Evolutionary conservation across 1,140 invertebrate genomes (phyloP).

Genomic region (Potamilus streckersoni): DNA sequence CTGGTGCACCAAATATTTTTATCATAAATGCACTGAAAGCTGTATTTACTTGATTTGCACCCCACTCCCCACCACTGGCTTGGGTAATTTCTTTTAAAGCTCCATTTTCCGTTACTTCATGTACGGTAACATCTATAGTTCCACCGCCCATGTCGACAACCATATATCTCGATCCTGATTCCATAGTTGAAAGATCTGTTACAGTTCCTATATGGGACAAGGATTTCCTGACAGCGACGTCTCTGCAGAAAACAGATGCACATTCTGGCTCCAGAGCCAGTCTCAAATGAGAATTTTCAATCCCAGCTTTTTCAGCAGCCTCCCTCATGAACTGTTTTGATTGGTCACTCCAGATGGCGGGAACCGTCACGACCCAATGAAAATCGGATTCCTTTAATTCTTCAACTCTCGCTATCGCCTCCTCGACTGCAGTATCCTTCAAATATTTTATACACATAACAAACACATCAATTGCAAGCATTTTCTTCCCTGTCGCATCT

Average conservation of each 20-base stretch:
- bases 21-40: conserved; percentile 7
- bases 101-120: background rate
- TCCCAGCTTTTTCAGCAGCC: background rate
- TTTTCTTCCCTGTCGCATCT: background rate
- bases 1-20: conserved; percentile 10
- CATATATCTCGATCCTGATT: conserved; percentile 3
- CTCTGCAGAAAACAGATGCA: conserved; percentile 15
- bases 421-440: background rate
- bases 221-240: background rate
- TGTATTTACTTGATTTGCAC: conserved; percentile 8
- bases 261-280: conserved; percentile 12
- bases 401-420: background rate
- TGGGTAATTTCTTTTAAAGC: conserved; percentile 9
- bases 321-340: conserved; percentile 10
- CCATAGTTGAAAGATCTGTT: conserved; percentile 1
- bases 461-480: background rate
- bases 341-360: conserved; percentile 3
- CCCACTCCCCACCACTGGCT: conserved; percentile 10
- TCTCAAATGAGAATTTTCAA: background rate
- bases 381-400: background rate
- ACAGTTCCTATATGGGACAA: background rate
- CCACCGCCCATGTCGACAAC: conserved; percentile 20
- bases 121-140: conserved; percentile 8
- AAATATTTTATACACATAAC: background rate
- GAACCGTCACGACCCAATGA: background rate